These are phyloP conservation scores for Leptopterna dolabrata DNA, from an alignment of 2,888 invertebrate genomes.

Conservation along the genomic window DNA sequence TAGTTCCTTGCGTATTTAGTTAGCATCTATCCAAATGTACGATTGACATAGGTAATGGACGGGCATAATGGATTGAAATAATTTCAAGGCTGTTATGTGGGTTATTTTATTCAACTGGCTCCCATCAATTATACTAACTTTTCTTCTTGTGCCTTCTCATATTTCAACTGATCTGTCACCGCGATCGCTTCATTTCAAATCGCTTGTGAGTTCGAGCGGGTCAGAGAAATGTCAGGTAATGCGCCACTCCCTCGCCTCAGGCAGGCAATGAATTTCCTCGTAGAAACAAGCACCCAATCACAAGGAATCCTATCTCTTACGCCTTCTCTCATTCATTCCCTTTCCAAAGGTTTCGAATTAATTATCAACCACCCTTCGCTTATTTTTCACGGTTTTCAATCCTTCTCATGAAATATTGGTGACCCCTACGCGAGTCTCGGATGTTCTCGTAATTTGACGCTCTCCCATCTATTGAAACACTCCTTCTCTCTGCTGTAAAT, in stretches of 20 bases:
- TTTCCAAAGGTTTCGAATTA: slow-evolving; percentile 3
- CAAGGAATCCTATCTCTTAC: neutral
- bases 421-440: neutral
- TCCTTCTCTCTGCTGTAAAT: neutral
- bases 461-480: neutral
- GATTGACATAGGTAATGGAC: no score
- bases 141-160: neutral
- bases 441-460: neutral
- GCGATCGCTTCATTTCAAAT: neutral
- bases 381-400: neutral
- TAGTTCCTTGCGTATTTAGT: no score
- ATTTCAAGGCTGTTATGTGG: no score
- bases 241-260: neutral
- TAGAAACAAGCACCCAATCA: neutral
- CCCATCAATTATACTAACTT: no score
- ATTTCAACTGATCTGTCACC: neutral
- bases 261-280: neutral
- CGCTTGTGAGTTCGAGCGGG: neutral
- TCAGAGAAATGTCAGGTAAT: neutral
- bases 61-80: no score
- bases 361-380: neutral
- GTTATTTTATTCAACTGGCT: no score
- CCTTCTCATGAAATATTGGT: neutral
- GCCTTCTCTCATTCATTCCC: neutral
- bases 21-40: no score